These are phyloP conservation scores for Malacoraja senta DNA, from an alignment of 2,797 vertebrate genomes.

Conservation along the genomic window DNA sequence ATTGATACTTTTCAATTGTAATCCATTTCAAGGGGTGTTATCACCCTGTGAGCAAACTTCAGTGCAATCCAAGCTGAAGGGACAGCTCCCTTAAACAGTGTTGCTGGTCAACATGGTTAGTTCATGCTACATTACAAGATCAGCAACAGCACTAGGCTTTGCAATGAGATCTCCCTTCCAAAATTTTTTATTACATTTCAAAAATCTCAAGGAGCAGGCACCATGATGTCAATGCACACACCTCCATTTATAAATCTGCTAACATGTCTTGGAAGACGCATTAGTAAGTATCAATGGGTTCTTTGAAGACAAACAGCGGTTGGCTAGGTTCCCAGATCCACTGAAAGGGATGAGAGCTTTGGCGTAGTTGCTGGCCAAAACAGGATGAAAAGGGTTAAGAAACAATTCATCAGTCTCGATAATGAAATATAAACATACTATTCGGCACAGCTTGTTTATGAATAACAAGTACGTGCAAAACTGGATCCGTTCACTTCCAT, in stretches of 20 bases:
- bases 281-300: constrained; percentile 20
- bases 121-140: not conserved
- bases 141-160: not conserved
- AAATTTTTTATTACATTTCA: constrained; percentile 3
- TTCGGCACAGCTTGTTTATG: constrained; percentile 22
- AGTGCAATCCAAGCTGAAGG: not conserved
- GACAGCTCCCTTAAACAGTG: not conserved
- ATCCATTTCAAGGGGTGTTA: not conserved
- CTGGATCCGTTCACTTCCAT: not conserved
- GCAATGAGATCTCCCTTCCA: not conserved
- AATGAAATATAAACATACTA: constrained; percentile 34
- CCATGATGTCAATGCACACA: not conserved
- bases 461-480: constrained; percentile 18
- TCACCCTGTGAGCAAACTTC: not conserved
- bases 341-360: constrained; percentile 2
- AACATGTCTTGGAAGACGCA: constrained; percentile 16
- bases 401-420: not conserved
- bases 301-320: constrained; percentile 25
- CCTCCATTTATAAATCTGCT: constrained; percentile 27
- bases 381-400: constrained; percentile 29
- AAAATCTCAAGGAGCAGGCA: not conserved
- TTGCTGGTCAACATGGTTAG: not conserved
- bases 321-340: constrained; percentile 29
- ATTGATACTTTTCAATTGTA: not conserved
- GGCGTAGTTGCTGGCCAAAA: not conserved